phyloP scores from a whole-genome alignment of 2,888 invertebrate genomes.

The Xylota segnis region DNA sequence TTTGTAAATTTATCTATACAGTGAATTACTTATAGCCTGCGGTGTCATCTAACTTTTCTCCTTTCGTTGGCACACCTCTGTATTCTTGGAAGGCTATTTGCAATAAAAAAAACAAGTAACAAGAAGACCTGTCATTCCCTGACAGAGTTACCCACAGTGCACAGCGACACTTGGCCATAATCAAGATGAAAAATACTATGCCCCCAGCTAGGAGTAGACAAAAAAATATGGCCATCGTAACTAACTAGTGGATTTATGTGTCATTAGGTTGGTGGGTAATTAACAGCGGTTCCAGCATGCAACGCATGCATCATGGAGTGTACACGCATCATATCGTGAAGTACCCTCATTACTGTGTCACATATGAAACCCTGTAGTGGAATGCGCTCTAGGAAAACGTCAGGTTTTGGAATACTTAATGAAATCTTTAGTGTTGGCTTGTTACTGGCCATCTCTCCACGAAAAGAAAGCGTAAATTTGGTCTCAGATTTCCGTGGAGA shows the following conservation, averaged over 20 bases:
- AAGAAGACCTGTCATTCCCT: too few species aligned
- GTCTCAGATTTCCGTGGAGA: conserved; percentile 51
- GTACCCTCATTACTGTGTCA: conserved; percentile 53
- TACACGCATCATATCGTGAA: conserved; percentile 40
- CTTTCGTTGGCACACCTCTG: not conserved
- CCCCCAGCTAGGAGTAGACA: conserved; percentile 11
- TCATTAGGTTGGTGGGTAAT: conserved; percentile 64
- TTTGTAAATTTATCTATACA: not conserved
- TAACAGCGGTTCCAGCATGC: conserved; percentile 59
- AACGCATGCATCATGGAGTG: conserved; percentile 36
- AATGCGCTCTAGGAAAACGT: not conserved
- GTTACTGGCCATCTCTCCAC: not conserved
- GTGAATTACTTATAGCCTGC: not conserved
- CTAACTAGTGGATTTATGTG: conserved; percentile 55
- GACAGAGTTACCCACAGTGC: too few species aligned
- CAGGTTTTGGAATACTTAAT: conserved; percentile 18
- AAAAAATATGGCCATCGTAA: conserved; percentile 51
- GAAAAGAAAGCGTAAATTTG: conserved; percentile 39
- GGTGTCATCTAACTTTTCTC: too few species aligned
- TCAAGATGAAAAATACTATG: conserved; percentile 20
- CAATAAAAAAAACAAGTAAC: too few species aligned
- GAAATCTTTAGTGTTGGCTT: conserved; percentile 1
- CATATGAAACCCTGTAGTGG: conserved; percentile 26
- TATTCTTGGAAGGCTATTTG: conserved; percentile 3
- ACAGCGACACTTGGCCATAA: not conserved